phyloP scores from a whole-genome alignment of 2,888 invertebrate genomes.

The Zhuqinia jingwanae region DNA sequence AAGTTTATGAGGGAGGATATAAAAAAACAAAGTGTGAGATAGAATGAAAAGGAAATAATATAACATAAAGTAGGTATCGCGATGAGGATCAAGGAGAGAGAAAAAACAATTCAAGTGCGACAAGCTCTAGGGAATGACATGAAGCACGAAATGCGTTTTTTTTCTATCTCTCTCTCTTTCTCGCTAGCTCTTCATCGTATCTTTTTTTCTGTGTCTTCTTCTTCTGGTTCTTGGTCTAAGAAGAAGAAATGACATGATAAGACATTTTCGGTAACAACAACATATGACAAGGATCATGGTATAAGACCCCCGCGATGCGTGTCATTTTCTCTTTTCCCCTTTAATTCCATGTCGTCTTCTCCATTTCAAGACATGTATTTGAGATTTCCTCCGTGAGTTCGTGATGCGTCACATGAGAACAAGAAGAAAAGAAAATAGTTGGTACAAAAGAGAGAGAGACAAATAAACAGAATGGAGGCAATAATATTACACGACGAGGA shows the following conservation, averaged over 20 bases:
- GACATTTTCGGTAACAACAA: conserved; percentile 69
- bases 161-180: conserved; percentile 18
- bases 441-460: conserved; percentile 59
- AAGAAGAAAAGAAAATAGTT: conserved; percentile 14
- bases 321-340: conserved; percentile 64
- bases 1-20: conserved; percentile 52
- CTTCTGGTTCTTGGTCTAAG: too few relatives aligned
- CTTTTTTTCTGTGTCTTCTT: conserved; percentile 13
- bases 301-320: conserved; percentile 69
- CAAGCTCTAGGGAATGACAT: conserved; percentile 68
- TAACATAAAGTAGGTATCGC: too few relatives aligned
- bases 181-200: conserved; percentile 8
- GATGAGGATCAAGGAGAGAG: conserved; percentile 40
- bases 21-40: conserved; percentile 55
- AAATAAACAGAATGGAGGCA: conserved; percentile 62
- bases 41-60: too few relatives aligned
- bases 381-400: conserved; percentile 66
- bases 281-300: conserved; percentile 71
- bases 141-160: conserved; percentile 57
- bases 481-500: conserved; percentile 50
- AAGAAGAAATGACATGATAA: conserved; percentile 68
- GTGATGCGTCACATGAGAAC: conserved; percentile 52
- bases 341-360: conserved; percentile 61
- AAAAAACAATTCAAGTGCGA: conserved; percentile 69
- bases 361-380: conserved; percentile 59